phyloP scores from a whole-genome alignment of 1,140 invertebrate species.

The Proctacanthus coquilletti region DNA sequence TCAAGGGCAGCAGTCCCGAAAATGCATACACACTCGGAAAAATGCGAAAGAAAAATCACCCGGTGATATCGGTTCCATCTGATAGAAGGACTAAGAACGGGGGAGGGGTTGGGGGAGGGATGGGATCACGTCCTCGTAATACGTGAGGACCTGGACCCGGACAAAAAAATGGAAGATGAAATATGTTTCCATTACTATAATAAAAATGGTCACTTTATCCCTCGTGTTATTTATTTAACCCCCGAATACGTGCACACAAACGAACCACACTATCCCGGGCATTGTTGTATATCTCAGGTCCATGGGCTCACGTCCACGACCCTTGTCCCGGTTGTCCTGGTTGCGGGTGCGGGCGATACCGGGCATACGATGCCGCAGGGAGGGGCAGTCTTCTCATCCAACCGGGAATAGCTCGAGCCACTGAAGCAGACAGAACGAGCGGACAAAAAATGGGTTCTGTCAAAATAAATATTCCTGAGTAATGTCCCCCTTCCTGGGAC shows the following conservation, averaged over 20 bases:
- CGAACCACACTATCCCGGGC: not conserved
- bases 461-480: constrained; percentile 29
- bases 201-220: constrained; percentile 4
- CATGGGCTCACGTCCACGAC: constrained; percentile 8
- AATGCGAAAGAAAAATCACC: constrained; percentile 25
- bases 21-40: constrained; percentile 10
- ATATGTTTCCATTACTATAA: constrained; percentile 4
- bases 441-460: constrained; percentile 28
- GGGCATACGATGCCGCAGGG: not conserved
- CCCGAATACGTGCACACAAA: not conserved
- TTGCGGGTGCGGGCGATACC: not conserved
- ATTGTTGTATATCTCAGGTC: constrained; percentile 13
- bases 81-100: not conserved
- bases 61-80: constrained; percentile 6
- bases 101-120: not conserved
- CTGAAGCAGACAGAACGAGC: not conserved
- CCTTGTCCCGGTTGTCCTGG: constrained; percentile 1
- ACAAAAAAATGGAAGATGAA: not conserved
- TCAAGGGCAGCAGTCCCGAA: not conserved
- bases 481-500: constrained; percentile 17
- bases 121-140: not conserved
- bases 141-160: not conserved
- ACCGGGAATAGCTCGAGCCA: constrained; percentile 12
- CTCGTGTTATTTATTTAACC: constrained; percentile 1
- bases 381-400: constrained; percentile 13